phyloP scores from a whole-genome alignment of 2,888 invertebrate genomes.

The Eupithecia centaureata region DNA sequence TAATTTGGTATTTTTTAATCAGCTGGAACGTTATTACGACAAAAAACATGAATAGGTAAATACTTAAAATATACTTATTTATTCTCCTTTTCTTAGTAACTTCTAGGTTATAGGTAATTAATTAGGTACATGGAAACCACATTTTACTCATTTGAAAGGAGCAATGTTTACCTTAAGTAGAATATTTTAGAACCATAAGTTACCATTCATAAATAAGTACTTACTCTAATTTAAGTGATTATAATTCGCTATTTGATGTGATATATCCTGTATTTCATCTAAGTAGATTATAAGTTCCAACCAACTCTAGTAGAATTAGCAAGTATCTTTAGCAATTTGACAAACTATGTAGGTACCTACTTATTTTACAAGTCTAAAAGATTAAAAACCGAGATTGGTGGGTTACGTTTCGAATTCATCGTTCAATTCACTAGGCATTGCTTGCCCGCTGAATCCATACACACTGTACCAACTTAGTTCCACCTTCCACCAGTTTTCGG shows the following conservation, averaged over 20 bases:
- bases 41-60: background rate
- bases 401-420: background rate
- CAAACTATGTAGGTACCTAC: background rate
- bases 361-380: background rate
- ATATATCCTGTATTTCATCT: background rate
- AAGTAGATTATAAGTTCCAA: background rate
- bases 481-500: background rate
- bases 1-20: background rate
- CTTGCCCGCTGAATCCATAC: background rate
- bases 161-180: background rate
- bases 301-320: background rate
- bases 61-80: background rate
- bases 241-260: background rate
- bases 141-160: background rate
- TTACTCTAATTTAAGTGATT: background rate
- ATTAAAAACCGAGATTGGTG: conserved; percentile 8
- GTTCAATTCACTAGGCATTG: background rate
- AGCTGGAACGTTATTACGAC: background rate
- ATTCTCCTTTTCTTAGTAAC: background rate
- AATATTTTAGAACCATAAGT: background rate
- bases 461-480: background rate
- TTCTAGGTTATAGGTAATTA: background rate
- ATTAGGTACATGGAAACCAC: background rate
- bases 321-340: background rate
- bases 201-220: background rate